Conservation (phyloP, 2,888 invertebrate genomes). For the Hermodice carunculata region DNA sequence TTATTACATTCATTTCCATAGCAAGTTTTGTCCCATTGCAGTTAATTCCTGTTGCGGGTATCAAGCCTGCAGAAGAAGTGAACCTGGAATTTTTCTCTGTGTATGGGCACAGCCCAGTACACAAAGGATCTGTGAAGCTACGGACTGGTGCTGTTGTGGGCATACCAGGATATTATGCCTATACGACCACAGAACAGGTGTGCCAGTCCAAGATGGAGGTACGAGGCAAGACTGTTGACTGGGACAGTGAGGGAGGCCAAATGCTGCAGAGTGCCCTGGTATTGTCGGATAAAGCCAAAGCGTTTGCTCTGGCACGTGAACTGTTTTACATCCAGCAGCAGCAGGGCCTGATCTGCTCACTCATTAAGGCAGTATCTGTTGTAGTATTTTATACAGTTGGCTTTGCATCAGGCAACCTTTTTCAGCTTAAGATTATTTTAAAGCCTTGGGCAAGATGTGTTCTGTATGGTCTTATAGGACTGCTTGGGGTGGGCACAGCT, state of each 20-base stretch:
- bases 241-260: constrained; percentile 77
- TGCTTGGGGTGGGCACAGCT: constrained; percentile 76
- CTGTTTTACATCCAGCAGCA: constrained; percentile 77
- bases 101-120: constrained; percentile 73
- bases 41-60: too few relatives aligned
- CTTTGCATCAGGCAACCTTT: constrained; percentile 72
- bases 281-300: constrained; percentile 83
- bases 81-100: constrained; percentile 26
- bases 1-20: too few relatives aligned
- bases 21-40: too few relatives aligned
- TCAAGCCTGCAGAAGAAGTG: constrained; percentile 18
- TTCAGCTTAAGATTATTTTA: constrained; percentile 72
- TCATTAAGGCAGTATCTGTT: constrained; percentile 70
- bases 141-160: constrained; percentile 79
- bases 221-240: constrained; percentile 75
- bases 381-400: constrained; percentile 70
- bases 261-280: constrained; percentile 78
- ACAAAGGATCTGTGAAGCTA: constrained; percentile 75
- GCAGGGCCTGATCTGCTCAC: constrained; percentile 75
- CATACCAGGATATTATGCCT: constrained; percentile 80
- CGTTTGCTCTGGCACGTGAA: constrained; percentile 85
- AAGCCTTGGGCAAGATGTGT: constrained; percentile 71
- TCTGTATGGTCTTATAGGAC: constrained; percentile 74
- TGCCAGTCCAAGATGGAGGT: constrained; percentile 73
- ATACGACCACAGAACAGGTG: constrained; percentile 73